Base-by-base conservation (phyloP, 2,888 invertebrate genomes). In the Blastobasis adustella region DNA sequence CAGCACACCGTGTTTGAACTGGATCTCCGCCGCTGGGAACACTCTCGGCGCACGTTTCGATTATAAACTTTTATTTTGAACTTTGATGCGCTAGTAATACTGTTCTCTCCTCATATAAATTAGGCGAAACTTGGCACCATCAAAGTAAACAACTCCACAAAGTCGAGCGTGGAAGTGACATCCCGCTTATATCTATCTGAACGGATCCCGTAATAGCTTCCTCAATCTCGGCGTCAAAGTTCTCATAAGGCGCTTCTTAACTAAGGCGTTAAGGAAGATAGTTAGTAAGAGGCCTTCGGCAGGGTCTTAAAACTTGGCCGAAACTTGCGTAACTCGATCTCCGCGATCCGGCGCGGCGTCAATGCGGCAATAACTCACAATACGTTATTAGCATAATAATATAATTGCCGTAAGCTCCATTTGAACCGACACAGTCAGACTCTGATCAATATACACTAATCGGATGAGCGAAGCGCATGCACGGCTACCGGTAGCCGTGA, bases 171-270 rank as follows among this genome's bases (percentile, higher is more conserved):
- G 86, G 81, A 76, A 82, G 79, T 86, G 86, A 88, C 87, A 84
- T 83, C 77, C 80, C 81, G 82, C 82, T 84, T 86, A 86, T 82
- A 87, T 86, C 78, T 83, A 81, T 84, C 77, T 75, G 82, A 83
- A 85, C 79, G 81, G 82, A 82, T 79, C 80, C 76, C 75, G 79
- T 86, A 86, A 87, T 88, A 83, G 87, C 86, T 86, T 86, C 85
- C 82, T 86, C 86, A 86, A 87, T 86, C 85, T 84, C 80, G 65
- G 76, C 84, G 85, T 84, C 85, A 83, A 87, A 87, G 87, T 87
- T 86, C 86, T 87, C 86, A 83, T 86, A 85, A 85, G 86, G 76
- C 82, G 83, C 80, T 84, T 82, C 84, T 87, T 86, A 87, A 85
- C 82, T 86, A 83, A 83, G 83, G 85, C 86, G 83, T 82, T 82